Conservation (phyloP, 2,113 vertebrate species). For the Scolopax mira region DNA sequence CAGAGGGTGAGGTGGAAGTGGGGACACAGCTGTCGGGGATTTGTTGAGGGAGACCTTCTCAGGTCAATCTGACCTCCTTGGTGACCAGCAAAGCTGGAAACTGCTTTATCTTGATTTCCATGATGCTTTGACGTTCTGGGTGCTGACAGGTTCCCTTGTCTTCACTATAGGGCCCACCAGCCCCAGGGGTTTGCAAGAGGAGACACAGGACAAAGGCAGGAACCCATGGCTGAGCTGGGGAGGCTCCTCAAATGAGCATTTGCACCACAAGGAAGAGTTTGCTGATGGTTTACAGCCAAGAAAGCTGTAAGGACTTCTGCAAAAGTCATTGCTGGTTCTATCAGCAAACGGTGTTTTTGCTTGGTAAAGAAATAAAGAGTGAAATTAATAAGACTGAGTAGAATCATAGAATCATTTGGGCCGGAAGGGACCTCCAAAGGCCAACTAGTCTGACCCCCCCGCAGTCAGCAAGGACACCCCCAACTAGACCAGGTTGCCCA, state of each 20-base stretch:
- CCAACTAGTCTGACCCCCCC: too few relatives aligned
- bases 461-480: too few relatives aligned
- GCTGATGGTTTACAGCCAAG: fast-evolving
- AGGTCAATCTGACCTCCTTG: not conserved
- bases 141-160: fast-evolving
- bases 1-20: fast-evolving
- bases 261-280: not conserved
- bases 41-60: not conserved
- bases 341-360: fast-evolving
- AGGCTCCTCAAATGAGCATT: not conserved
- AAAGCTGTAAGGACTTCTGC: not conserved
- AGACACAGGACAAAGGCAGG: not conserved
- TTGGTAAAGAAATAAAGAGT: not conserved
- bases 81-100: not conserved
- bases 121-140: not conserved
- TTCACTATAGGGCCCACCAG: fast-evolving
- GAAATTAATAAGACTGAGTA: not conserved
- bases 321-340: not conserved
- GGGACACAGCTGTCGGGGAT: fast-evolving
- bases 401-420: too few relatives aligned
- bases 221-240: not conserved
- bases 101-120: not conserved
- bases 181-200: not conserved
- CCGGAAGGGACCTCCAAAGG: too few relatives aligned
- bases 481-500: too few relatives aligned